Percentiles rank a stretch among this genome's conserved stretches.
Evolutionary conservation across 2,797 vertebrate species (phyloP).

Genomic region (Rhadinocentrus ornatus): DNA sequence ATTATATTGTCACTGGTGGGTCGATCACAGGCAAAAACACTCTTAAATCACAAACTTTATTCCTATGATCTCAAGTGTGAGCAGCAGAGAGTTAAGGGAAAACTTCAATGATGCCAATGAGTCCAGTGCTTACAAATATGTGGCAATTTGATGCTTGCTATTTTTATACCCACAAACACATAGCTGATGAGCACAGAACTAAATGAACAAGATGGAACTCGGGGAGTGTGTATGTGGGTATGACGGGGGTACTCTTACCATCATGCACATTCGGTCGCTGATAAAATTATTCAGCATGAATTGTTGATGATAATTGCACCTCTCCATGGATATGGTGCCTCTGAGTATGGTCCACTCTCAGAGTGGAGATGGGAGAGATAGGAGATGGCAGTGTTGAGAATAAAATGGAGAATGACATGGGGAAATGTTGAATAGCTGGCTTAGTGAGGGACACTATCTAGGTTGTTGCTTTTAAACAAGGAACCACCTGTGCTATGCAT

Average conservation of each 20-base stretch:
- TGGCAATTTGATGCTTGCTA: slow-evolving; percentile 29
- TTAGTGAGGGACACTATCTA: slow-evolving; percentile 23
- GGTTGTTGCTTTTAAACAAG: slow-evolving; percentile 15
- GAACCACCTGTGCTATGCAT: slow-evolving; percentile 1
- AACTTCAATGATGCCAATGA: slow-evolving; percentile 29
- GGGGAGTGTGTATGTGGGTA: background rate
- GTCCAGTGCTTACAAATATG: slow-evolving; percentile 21
- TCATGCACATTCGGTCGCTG: slow-evolving; percentile 37
- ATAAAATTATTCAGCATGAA: slow-evolving; percentile 77
- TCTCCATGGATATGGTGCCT: slow-evolving; percentile 71
- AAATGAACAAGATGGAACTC: slow-evolving; percentile 43
- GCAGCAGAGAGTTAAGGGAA: slow-evolving; percentile 17
- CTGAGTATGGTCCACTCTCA: slow-evolving; percentile 51
- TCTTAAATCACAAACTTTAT: slow-evolving; percentile 40
- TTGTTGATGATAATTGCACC: slow-evolving; percentile 78
- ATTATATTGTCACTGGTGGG: slow-evolving; percentile 28
- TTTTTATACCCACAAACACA: slow-evolving; percentile 50
- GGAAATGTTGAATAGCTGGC: slow-evolving; percentile 48
- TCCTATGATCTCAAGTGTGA: slow-evolving; percentile 16
- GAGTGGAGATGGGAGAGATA: slow-evolving; percentile 45
- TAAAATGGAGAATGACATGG: slow-evolving; percentile 31
- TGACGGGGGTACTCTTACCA: slow-evolving; percentile 4
- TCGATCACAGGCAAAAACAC: slow-evolving; percentile 22
- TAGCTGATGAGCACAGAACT: slow-evolving; percentile 30
- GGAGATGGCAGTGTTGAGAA: slow-evolving; percentile 38